These are phyloP conservation scores for Vanessa atalanta DNA, from an alignment of 1,140 invertebrate genomes.

Conservation along the genomic window DNA sequence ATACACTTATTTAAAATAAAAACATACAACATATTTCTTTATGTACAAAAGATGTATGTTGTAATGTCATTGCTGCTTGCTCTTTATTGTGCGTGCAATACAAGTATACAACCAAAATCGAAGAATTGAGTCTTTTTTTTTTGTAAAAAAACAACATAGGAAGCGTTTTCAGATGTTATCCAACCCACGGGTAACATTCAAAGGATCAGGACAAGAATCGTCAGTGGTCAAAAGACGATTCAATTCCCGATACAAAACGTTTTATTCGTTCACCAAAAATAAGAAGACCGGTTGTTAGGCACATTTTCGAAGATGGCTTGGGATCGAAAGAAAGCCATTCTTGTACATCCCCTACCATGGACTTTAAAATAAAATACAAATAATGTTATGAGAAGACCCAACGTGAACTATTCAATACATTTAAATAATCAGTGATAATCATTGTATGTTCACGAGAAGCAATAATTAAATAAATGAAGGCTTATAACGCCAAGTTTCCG, in stretches of 20 bases:
- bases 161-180: constrained; percentile 18
- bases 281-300: constrained; percentile 52
- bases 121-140: background rate
- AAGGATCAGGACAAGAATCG: constrained; percentile 19
- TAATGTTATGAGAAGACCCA: too few relatives aligned
- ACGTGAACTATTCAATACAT: too few relatives aligned
- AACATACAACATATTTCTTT: too few relatives aligned
- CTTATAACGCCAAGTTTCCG: too few relatives aligned
- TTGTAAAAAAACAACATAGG: background rate
- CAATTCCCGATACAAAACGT: constrained; percentile 66
- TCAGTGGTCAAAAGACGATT: constrained; percentile 49
- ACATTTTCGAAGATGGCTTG: constrained; percentile 55
- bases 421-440: too few relatives aligned
- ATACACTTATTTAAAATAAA: too few relatives aligned
- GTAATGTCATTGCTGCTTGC: too few relatives aligned
- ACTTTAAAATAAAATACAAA: background rate
- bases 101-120: background rate
- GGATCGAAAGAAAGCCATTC: constrained; percentile 45
- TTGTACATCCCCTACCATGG: constrained; percentile 44
- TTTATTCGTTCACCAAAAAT: constrained; percentile 57
- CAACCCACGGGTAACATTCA: constrained; percentile 25
- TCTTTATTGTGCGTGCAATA: too few relatives aligned
- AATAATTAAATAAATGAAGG: too few relatives aligned
- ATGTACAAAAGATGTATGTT: too few relatives aligned
- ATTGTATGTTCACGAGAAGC: too few relatives aligned